phyloP scores from a whole-genome alignment of 2,797 vertebrate genomes.

The Buceros bicornis region DNA sequence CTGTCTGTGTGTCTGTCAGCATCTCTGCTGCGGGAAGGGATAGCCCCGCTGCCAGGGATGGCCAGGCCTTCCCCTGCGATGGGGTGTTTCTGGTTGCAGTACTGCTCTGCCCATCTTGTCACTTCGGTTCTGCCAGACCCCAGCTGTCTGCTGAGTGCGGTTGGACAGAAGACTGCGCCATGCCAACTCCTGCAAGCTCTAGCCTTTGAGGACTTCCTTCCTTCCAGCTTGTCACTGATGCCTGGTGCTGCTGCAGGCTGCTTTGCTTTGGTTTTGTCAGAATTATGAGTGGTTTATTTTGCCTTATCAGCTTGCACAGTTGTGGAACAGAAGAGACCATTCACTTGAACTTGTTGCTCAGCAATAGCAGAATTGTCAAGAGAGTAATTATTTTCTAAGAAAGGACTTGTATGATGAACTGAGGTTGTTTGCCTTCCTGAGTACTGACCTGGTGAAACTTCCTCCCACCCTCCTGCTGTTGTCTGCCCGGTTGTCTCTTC shows the following conservation, averaged over 20 bases:
- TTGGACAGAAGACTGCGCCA: neutral
- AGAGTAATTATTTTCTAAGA: neutral
- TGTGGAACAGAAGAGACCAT: neutral
- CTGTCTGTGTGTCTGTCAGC: fast-evolving
- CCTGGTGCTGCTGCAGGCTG: neutral
- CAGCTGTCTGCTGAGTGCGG: fast-evolving
- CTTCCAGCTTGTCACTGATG: neutral
- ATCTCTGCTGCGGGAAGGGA: neutral
- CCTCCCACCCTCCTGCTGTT: neutral
- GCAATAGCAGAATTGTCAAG: neutral
- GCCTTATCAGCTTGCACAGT: neutral
- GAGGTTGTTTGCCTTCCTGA: neutral
- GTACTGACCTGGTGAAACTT: neutral
- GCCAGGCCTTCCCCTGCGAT: neutral
- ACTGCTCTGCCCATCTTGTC: fast-evolving
- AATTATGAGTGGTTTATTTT: fast-evolving
- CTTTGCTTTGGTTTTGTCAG: neutral
- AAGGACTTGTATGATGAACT: neutral
- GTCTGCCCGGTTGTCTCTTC: neutral
- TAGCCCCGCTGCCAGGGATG: neutral
- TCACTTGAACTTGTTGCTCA: neutral
- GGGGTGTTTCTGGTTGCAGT: neutral
- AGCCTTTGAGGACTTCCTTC: neutral
- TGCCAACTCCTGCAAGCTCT: neutral
- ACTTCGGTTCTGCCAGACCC: neutral